Evolutionary conservation across 2,888 invertebrate genomes (phyloP).

Genomic region (Anagyrus pseudococci): DNA sequence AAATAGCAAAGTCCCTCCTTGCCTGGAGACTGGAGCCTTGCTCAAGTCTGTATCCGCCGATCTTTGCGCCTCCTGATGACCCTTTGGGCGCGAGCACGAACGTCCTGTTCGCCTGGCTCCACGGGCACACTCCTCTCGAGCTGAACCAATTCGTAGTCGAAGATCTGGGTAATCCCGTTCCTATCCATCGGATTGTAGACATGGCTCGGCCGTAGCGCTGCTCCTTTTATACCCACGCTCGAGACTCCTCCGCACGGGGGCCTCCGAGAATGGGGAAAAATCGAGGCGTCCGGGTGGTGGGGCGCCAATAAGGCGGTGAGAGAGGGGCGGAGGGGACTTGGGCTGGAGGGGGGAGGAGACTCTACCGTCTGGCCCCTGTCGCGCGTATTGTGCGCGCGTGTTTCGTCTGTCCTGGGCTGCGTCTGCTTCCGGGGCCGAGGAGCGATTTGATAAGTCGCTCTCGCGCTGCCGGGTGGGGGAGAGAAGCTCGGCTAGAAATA

Average conservation of each 20-base stretch:
- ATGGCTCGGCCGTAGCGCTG: slow-evolving; percentile 36
- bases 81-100: slow-evolving; percentile 4
- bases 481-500: slow-evolving; percentile 19
- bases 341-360: background rate
- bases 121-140: slow-evolving; percentile 23
- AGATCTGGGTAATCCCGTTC: slow-evolving; percentile 41
- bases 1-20: slow-evolving; percentile 28
- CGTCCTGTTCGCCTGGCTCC: slow-evolving; percentile 25
- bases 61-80: slow-evolving; percentile 35
- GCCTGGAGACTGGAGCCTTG: background rate
- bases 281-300: background rate
- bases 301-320: background rate
- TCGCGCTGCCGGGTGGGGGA: slow-evolving; percentile 14
- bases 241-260: background rate
- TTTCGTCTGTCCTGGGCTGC: no score
- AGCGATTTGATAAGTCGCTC: no score
- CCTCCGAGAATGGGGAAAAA: no score
- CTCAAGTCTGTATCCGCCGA: slow-evolving; percentile 34
- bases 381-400: no score
- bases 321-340: background rate
- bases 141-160: slow-evolving; percentile 31
- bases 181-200: slow-evolving; percentile 51
- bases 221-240: slow-evolving; percentile 30
- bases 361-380: slow-evolving; percentile 11
- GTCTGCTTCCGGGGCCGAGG: no score